Percentiles rank a stretch among this genome's conserved stretches.
phyloP scores from a whole-genome alignment of 2,888 invertebrate genomes.

The Mythimna ferrago region DNA sequence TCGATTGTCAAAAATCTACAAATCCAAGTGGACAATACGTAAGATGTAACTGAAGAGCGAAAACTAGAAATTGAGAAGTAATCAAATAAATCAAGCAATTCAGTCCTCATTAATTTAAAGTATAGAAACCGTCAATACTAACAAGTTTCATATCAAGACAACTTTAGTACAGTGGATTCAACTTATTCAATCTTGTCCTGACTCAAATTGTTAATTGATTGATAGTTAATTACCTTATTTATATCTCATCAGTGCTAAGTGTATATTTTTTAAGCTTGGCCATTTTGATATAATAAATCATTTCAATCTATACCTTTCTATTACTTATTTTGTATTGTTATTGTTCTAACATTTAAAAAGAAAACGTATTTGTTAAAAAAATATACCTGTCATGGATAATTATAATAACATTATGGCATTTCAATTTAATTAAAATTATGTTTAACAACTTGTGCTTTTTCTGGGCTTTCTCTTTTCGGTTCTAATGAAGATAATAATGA shows the following conservation, averaged over 20 bases:
- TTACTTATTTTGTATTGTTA: background rate
- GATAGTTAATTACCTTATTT: background rate
- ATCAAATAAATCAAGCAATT: background rate
- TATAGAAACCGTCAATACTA: background rate
- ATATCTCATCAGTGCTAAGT: background rate
- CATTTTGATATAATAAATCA: background rate
- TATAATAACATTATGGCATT: too few species aligned
- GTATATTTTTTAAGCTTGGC: background rate
- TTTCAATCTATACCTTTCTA: background rate
- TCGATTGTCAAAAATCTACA: too few species aligned
- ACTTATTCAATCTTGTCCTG: conserved; percentile 1
- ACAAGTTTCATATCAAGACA: background rate
- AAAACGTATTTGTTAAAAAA: background rate
- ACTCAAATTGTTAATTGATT: background rate
- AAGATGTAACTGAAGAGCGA: conserved; percentile 7
- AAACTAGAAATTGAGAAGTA: conserved; percentile 8
- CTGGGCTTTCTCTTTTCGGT: too few species aligned
- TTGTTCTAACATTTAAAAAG: background rate
- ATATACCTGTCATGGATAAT: too few species aligned
- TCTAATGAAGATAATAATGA: background rate
- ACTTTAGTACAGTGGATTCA: background rate
- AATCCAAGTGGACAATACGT: background rate
- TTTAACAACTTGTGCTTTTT: too few species aligned
- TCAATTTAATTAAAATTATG: too few species aligned
- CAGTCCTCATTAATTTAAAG: background rate